These are phyloP conservation scores for Trilocha varians DNA, from an alignment of 2,888 invertebrate genomes.

Conservation along the genomic window DNA sequence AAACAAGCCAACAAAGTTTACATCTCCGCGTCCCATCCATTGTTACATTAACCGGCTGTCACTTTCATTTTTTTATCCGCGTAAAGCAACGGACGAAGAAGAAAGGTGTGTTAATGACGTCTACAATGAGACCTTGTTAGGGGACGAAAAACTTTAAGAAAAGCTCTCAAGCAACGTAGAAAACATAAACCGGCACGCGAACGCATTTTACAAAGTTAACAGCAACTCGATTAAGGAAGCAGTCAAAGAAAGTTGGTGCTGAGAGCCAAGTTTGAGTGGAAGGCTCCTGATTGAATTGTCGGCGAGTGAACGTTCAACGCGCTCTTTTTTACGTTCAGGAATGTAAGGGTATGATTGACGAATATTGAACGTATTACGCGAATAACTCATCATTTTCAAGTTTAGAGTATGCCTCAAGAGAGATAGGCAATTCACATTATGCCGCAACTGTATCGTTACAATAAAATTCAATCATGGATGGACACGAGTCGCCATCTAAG, in stretches of 20 bases:
- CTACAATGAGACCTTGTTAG: conserved; percentile 41
- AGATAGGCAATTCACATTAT: too few species aligned
- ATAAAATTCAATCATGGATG: too few species aligned
- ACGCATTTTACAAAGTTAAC: conserved; percentile 62
- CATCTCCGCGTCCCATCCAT: background rate
- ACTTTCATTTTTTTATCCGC: background rate
- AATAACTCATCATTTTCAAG: background rate
- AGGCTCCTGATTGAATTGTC: conserved; percentile 43
- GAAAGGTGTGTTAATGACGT: conserved; percentile 14
- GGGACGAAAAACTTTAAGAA: conserved; percentile 48
- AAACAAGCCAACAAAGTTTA: background rate
- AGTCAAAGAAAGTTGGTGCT: conserved; percentile 49
- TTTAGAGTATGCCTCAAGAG: too few species aligned
- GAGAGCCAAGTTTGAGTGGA: conserved; percentile 40
- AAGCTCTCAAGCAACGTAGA: conserved; percentile 56
- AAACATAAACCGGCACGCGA: conserved; percentile 60
- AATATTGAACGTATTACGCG: too few species aligned
- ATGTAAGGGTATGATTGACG: too few species aligned
- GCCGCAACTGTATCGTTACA: too few species aligned
- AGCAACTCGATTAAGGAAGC: conserved; percentile 57
- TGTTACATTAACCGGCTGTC: background rate
- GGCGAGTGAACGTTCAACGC: conserved; percentile 26
- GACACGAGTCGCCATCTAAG: too few species aligned
- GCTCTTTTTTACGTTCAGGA: conserved; percentile 7
- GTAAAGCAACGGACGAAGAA: background rate